Evolutionary conservation across 2,888 invertebrate genomes (phyloP).

Genomic region (Apeira syringaria): DNA sequence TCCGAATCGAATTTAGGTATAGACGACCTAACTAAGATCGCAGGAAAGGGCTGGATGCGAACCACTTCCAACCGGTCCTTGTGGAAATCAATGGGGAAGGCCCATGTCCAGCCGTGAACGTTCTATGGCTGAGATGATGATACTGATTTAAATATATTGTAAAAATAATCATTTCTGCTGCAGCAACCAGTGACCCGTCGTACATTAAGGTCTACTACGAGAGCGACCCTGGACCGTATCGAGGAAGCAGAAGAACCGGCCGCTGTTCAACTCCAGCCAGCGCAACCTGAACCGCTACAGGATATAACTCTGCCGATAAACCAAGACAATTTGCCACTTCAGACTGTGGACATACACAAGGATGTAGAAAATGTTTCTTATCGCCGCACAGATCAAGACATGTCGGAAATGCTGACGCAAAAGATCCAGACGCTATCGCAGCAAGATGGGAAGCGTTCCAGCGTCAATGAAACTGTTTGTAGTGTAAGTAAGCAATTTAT

Average conservation of each 20-base stretch:
- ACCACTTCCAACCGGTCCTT: no score
- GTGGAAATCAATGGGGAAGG: no score
- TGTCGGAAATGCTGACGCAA: constrained; percentile 55
- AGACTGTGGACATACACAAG: constrained; percentile 28
- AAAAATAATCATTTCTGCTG: constrained; percentile 8
- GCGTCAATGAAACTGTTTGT: constrained; percentile 22
- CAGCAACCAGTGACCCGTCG: constrained; percentile 36
- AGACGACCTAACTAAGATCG: no score
- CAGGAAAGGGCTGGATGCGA: no score
- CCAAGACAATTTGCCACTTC: constrained; percentile 8
- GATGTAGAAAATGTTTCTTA: constrained; percentile 9
- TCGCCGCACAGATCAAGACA: neutral
- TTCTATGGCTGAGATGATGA: no score
- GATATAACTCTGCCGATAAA: neutral
- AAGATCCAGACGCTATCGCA: constrained; percentile 45
- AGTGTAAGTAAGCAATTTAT: no score
- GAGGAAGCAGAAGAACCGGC: constrained; percentile 39
- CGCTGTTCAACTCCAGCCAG: constrained; percentile 13
- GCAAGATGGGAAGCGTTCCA: constrained; percentile 37
- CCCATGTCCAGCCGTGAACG: no score
- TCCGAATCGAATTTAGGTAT: no score
- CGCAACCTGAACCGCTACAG: constrained; percentile 8
- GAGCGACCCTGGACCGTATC: constrained; percentile 38
- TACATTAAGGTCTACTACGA: constrained; percentile 16
- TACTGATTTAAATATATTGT: no score